Conservation (phyloP, 2,113 vertebrate genomes). For the Empidonax alnorum region DNA sequence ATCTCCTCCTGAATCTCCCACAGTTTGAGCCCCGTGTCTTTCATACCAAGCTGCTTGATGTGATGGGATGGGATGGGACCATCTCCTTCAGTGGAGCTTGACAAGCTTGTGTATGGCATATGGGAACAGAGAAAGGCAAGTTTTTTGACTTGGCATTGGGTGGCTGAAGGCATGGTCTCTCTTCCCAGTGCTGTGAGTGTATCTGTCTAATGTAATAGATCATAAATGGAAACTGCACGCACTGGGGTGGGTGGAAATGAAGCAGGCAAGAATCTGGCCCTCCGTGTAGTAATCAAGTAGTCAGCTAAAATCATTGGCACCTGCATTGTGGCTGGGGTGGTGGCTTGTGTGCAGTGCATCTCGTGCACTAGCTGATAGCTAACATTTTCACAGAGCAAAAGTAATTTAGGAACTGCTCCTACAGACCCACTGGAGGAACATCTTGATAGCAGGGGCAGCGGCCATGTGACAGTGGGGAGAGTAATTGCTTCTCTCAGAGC, state of each 20-base stretch:
- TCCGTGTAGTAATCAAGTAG: neutral
- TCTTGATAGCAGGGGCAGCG: neutral
- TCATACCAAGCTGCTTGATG: neutral
- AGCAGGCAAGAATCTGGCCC: neutral
- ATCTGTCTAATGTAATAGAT: neutral
- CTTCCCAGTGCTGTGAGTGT: neutral
- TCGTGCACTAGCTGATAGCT: neutral
- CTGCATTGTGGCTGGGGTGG: neutral
- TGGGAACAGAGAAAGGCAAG: neutral
- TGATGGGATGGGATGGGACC: neutral
- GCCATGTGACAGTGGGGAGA: neutral
- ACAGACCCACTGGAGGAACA: neutral
- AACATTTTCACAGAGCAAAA: neutral
- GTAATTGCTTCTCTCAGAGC: neutral
- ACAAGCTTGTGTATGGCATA: rapidly evolving
- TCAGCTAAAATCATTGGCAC: neutral
- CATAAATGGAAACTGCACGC: neutral
- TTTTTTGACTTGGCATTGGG: neutral
- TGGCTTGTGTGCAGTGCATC: neutral
- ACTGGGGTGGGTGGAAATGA: neutral
- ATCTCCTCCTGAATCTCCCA: neutral
- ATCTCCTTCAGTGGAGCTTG: neutral
- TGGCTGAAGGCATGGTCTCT: neutral
- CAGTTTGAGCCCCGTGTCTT: neutral
- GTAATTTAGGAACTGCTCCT: neutral